Evolutionary conservation across 2,888 invertebrate genomes (phyloP).

Genomic region (Cheilosia impressa): DNA sequence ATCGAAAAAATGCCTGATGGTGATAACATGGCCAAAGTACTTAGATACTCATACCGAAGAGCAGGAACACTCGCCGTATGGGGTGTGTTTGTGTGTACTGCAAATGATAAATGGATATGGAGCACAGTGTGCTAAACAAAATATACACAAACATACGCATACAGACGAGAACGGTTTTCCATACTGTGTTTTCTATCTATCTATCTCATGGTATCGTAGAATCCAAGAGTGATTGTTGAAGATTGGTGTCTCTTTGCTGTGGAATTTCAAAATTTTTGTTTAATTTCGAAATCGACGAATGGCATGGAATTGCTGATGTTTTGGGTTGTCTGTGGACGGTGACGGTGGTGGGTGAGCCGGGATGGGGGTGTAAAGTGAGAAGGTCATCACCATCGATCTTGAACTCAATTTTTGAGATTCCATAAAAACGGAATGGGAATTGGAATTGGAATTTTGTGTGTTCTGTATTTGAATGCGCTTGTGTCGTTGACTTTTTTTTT

Average conservation of each 20-base stretch:
- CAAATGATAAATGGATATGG: constrained; percentile 70
- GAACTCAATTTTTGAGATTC: constrained; percentile 73
- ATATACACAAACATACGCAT: constrained; percentile 39
- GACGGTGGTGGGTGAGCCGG: not conserved
- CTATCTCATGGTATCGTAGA: constrained; percentile 19
- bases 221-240: constrained; percentile 33
- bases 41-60: constrained; percentile 51
- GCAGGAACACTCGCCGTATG: constrained; percentile 10
- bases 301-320: constrained; percentile 38
- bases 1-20: constrained; percentile 64
- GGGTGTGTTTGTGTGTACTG: constrained; percentile 48
- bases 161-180: constrained; percentile 13
- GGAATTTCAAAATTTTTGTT: constrained; percentile 72
- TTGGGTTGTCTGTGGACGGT: constrained; percentile 30
- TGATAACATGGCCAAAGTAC: constrained; percentile 71
- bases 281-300: constrained; percentile 69
- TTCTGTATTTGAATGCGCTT: constrained; percentile 30
- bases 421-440: constrained; percentile 47
- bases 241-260: constrained; percentile 59
- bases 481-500: constrained; percentile 50
- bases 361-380: constrained; percentile 33
- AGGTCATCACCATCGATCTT: constrained; percentile 73
- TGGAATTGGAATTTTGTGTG: constrained; percentile 44
- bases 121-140: constrained; percentile 44
- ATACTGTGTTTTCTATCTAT: constrained; percentile 17